Evolutionary conservation across 2,888 invertebrate genomes (phyloP), one percentile per base, ranked within the genome.

Genomic region (Trichogramma evanescens): DNA sequence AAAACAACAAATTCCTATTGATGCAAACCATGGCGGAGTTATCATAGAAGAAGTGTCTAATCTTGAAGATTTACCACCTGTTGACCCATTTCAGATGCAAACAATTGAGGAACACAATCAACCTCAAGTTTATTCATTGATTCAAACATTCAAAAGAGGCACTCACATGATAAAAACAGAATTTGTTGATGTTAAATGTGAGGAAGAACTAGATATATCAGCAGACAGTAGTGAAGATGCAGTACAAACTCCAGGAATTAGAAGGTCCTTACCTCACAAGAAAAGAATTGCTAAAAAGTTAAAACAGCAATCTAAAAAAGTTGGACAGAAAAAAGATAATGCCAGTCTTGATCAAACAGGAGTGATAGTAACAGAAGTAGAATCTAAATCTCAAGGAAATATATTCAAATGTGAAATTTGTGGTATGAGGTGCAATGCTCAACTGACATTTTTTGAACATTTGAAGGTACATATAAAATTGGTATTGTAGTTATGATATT

Each of bases 381-480:
- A 55, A 38, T 74, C 71, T 42, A 78, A 79, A 26, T 67, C 73
- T 26, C 76, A 82, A 79, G 73, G 81, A 50, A 80, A 83, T 3
- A 75, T 82, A 7, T 84, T 88, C 65, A 82, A 85, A 59, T 93
- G 93, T 73, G 89, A 92, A 76, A 75, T 93, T 9, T 94, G 93
- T 74, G 86, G 86, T n/a, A 85, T 84, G 65, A 83, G 83, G 66
- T 89, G 88, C 71, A 84, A 84, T 42, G 87, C 89, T 63, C 93
- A 94, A 73, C 77, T 92, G 13, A 86, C 87, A 72, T 93, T 93
- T 80, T 93, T 89, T 78, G 89, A 90, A 60, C 93, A 94, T 73
- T 81, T 94, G 6, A 92, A 91, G 77, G 83, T 85, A 61, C 90
- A 89, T 72, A 52, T 58, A 54, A 13, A 54, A 41, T 43, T 10